phyloP scores from a whole-genome alignment of 2,888 invertebrate species.

The Caenorhabditis drosophilae region DNA sequence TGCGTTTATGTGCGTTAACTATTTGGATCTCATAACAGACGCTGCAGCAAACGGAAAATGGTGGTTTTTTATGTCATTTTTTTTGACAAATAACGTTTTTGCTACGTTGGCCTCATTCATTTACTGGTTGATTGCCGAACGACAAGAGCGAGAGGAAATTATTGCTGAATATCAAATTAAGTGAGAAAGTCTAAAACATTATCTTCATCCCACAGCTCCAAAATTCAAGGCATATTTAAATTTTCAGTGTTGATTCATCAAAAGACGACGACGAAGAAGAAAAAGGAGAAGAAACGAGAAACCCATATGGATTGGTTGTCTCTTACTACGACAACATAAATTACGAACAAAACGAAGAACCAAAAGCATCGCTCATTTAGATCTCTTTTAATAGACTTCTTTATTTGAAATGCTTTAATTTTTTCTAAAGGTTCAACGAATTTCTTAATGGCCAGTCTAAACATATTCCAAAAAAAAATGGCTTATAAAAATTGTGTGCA shows the following conservation, averaged over 20 bases:
- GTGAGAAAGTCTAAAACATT: no score
- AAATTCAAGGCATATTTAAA: neutral
- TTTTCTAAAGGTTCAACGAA: no score
- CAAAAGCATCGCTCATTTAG: slow-evolving; percentile 1
- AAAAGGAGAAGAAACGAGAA: no score
- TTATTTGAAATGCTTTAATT: no score
- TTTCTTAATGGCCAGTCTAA: no score
- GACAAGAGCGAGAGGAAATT: neutral
- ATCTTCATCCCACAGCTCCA: no score
- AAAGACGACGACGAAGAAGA: no score
- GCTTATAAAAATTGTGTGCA: no score
- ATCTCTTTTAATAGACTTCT: no score
- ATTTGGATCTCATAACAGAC: neutral
- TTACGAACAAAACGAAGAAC: neutral
- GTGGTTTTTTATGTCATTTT: slow-evolving; percentile 6
- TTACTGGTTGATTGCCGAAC: slow-evolving; percentile 8
- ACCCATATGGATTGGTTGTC: slow-evolving; percentile 2
- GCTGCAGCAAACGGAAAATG: neutral
- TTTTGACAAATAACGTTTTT: slow-evolving; percentile 11
- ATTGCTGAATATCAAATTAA: neutral
- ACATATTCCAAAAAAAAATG: no score
- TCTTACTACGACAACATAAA: slow-evolving; percentile 9
- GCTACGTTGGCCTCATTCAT: slow-evolving; percentile 5
- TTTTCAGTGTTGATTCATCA: neutral
- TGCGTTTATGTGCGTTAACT: neutral